These are phyloP conservation scores for Thecophora atra DNA, from an alignment of 2,888 invertebrate species.

Conservation along the genomic window DNA sequence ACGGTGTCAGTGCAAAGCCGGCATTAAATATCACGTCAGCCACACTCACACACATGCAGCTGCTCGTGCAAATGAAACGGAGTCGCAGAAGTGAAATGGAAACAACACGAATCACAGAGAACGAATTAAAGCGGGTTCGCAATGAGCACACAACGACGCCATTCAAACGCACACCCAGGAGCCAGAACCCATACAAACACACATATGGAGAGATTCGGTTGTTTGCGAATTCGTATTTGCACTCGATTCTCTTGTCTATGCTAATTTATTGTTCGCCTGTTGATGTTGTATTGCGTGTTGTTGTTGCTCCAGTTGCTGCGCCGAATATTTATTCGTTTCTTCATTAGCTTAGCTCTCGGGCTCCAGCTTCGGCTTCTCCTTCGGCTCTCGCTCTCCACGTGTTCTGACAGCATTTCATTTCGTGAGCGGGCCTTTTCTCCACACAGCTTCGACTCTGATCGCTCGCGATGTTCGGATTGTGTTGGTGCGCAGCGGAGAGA, in stretches of 20 bases:
- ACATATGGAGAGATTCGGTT: no score
- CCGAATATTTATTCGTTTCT: conserved; percentile 34
- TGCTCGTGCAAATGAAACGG: conserved; percentile 8
- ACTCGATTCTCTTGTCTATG: conserved; percentile 37
- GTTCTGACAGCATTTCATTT: background rate
- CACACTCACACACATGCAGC: conserved; percentile 3
- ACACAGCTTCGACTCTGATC: background rate
- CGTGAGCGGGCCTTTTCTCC: conserved; percentile 9
- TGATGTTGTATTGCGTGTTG: conserved; percentile 18
- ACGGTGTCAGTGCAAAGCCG: conserved; percentile 26
- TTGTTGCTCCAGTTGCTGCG: conserved; percentile 3
- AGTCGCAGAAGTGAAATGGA: background rate
- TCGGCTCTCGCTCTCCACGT: background rate
- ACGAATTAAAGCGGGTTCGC: background rate
- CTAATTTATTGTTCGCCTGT: conserved; percentile 39
- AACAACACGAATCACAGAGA: conserved; percentile 5
- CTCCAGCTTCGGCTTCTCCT: background rate
- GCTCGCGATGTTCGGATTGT: no score
- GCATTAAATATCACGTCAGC: conserved; percentile 22
- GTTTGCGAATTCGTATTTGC: conserved; percentile 13
- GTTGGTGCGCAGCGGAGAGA: background rate
- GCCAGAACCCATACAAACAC: no score
- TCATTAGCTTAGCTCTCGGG: conserved; percentile 20
- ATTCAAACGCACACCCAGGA: background rate
- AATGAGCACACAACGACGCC: background rate